Evolutionary conservation across 2,113 vertebrate genomes (phyloP), one percentile per base, ranked within the genome.

Genomic region (Formicarius rufipectus): DNA sequence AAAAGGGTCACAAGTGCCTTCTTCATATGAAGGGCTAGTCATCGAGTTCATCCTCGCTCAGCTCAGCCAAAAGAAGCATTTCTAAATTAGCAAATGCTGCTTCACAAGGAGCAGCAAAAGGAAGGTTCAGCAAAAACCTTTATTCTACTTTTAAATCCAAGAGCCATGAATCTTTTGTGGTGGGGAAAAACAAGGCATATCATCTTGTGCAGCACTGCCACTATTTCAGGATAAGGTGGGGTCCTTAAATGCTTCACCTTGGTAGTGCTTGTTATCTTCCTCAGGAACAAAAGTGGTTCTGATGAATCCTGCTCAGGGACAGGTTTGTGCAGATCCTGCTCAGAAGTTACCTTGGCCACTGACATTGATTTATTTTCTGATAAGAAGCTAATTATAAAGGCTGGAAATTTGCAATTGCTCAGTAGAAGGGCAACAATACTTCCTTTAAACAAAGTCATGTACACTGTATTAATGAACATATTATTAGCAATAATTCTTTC

Each of bases 281-380:
- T 55, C 21, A 75, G 47, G 44, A 90, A 58, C 78, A 74, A 84
- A 74, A 7, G 33, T 6, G 21, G 37, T 24, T 87, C 58, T 10
- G 7, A 69, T 45, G 45, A n/a, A 71, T 53, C 50, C 73, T 87
- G 37, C 63, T 55, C 40, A n/a, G 59, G 44, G 84, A 91, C 31
- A 80, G 50, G 14, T 86, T 96, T 95, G 81, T 63, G 47, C 49
- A 72, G 76, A 31, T 67, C 93, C 63, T 44, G 35, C 42, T 90
- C 71, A 92, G 39, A 92, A 85, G 56, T 63, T 72, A 79, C 89
- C 79, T 93, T 87, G 53, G 39, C 66, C 47, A 64, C 58, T 28
- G 75, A 86, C 86, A 68, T 4, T 49, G 91, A 88, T 92, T 94
- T 16, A 78, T 93, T 77, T 86, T 69, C 83, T 86, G 76, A 58